Evolutionary conservation across 2,888 invertebrate genomes (phyloP).

Genomic region (Branchipolynoe longqiensis): DNA sequence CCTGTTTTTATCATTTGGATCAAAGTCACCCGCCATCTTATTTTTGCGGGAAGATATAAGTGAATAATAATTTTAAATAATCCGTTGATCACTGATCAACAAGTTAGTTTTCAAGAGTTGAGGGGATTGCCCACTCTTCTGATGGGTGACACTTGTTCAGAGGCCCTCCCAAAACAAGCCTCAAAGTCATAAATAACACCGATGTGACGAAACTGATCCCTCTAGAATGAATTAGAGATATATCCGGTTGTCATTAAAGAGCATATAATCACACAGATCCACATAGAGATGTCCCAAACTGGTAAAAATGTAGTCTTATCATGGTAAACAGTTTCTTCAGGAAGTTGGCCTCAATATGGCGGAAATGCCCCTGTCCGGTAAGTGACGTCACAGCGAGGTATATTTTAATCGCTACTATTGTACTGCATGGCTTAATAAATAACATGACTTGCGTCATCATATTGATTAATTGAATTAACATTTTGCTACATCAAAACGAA

Average conservation of each 20-base stretch:
- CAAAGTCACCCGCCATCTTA: slow-evolving; percentile 62
- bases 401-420: too few relatives aligned
- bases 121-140: slow-evolving; percentile 26
- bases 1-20: slow-evolving; percentile 67
- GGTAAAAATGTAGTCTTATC: not conserved
- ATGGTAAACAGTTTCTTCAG: slow-evolving; percentile 53
- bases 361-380: slow-evolving; percentile 50
- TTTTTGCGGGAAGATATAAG: not conserved
- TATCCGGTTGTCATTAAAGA: not conserved
- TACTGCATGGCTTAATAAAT: too few relatives aligned
- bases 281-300: not conserved
- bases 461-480: too few relatives aligned
- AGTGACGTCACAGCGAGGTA: slow-evolving; percentile 41
- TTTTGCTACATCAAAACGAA: too few relatives aligned
- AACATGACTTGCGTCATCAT: too few relatives aligned
- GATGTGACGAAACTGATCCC: not conserved
- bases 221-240: not conserved
- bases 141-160: slow-evolving; percentile 12
- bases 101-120: slow-evolving; percentile 14
- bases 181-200: not conserved
- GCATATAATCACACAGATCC: not conserved
- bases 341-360: slow-evolving; percentile 56
- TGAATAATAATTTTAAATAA: not conserved
- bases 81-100: slow-evolving; percentile 1
- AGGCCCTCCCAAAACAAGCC: slow-evolving; percentile 10